Conservation (phyloP, 2,797 vertebrate genomes). For the Anableps anableps region DNA sequence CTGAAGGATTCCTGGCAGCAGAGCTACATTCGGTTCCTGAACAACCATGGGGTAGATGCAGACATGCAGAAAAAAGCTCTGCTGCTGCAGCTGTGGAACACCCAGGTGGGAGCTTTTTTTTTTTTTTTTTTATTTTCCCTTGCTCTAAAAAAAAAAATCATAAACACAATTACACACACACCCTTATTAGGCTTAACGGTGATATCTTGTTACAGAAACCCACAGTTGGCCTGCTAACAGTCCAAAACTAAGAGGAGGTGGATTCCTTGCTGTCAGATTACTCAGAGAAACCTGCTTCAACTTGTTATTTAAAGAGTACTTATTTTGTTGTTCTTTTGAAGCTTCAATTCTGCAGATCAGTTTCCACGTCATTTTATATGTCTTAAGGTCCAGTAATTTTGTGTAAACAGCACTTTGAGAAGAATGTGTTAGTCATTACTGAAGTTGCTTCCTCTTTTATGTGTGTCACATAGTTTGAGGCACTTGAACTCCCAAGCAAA, state of each 20-base stretch:
- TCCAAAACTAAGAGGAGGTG: neutral
- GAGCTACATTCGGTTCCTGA: conserved; percentile 77
- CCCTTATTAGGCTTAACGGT: neutral
- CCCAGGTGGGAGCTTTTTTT: conserved; percentile 80
- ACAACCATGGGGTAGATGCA: conserved; percentile 66
- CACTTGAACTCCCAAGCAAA: neutral
- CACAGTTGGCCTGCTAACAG: conserved; percentile 11
- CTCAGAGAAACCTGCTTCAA: conserved; percentile 44
- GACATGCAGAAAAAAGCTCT: conserved; percentile 82
- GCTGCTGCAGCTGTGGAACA: conserved; percentile 88
- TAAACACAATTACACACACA: conserved; percentile 10
- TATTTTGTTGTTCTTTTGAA: neutral
- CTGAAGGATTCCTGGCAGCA: conserved; percentile 79
- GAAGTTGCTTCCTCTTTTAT: conserved; percentile 17
- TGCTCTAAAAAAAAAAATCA: neutral
- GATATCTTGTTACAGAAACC: neutral
- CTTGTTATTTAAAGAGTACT: conserved; percentile 31
- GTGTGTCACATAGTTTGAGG: conserved; percentile 4
- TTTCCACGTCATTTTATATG: conserved; percentile 15
- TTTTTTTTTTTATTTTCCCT: neutral
- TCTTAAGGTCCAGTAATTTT: conserved; percentile 3
- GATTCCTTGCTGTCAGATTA: conserved; percentile 34
- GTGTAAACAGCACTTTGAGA: neutral
- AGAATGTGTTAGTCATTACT: conserved; percentile 16
- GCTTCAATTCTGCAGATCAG: conserved; percentile 1